Base-by-base conservation (phyloP, 2,888 invertebrate genomes). In the Noctua fimbriata region DNA sequence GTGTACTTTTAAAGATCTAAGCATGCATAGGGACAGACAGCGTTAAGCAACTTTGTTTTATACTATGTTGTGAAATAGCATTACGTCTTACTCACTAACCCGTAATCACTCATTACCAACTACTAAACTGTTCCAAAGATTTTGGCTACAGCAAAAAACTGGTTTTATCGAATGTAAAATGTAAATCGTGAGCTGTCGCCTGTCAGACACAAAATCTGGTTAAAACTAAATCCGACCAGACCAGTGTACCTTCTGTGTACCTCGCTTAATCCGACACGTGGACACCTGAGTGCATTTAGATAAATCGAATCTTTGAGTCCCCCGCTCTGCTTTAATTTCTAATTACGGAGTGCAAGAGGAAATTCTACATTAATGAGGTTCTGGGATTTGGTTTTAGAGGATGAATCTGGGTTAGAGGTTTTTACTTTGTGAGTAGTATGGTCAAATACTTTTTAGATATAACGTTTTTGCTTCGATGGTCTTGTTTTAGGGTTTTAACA, bases 261-360 rank as follows among this genome's bases (percentile, higher is more conserved):
- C 60, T 66, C n/a, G 36, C 44, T 73, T 77, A 86, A 82, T 84
- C 82, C 71, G 41, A 75, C 82, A 81, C 80, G 78, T 81, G 82
- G 78, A 71, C 86, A 83, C 78, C 79, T 74, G 86, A 90, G 88
- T 92, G 89, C 90, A 91, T 91, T 91, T 90, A 89, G 83, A 89
- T 90, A 90, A 92, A 93, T 92, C 90, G 91, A 92, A 92, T 92
- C 91, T 90, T 88, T 82, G 85, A 89, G 84, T 85, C 78, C 70
- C 70, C 79, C 21, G 55, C 32, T 82, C 84, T n/a, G 76, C 85
- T 87, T 84, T 82, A 86, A 90, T 91, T 90, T 90, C 90, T 92
- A 92, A 93, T 93, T 92, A 92, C 66, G 69, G 89, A 84, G 83
- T 88, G 88, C 89, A 83, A n/a, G 16, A 52, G 85, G 82, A 85